Conservation (phyloP, 2,797 vertebrate genomes). For the Phrynocephalus vlangalii region DNA sequence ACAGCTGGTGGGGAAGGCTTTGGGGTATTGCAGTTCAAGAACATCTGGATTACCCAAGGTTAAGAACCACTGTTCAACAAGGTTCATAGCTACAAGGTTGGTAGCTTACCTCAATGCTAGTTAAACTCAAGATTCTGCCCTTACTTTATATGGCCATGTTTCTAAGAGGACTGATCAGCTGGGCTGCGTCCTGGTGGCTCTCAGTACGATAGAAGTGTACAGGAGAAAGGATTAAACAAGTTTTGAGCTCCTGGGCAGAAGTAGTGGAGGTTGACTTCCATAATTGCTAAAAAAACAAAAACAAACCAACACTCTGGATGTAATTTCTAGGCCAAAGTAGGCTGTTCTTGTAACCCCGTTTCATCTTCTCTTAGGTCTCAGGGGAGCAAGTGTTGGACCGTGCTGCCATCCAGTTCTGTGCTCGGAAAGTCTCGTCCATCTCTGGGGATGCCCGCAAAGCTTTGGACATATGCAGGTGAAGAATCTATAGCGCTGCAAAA, state of each 20-base stretch:
- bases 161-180: not conserved
- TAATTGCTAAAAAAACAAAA: too few relatives aligned
- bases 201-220: not conserved
- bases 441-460: constrained; percentile 95
- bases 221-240: not conserved
- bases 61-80: too few relatives aligned
- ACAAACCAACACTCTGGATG: not conserved
- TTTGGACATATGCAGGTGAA: constrained; percentile 93
- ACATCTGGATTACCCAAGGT: too few relatives aligned
- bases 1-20: too few relatives aligned
- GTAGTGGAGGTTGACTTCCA: not conserved
- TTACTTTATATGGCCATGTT: not conserved
- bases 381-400: constrained; percentile 84
- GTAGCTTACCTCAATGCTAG: not conserved
- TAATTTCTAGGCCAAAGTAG: not conserved
- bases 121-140: not conserved
- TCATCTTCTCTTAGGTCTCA: constrained; percentile 75
- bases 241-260: not conserved
- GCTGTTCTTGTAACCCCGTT: not conserved
- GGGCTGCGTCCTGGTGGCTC: not conserved
- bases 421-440: constrained; percentile 92
- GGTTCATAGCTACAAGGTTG: too few relatives aligned
- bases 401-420: constrained; percentile 92
- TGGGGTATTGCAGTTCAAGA: too few relatives aligned
- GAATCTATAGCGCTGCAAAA: constrained; percentile 50